Evolutionary conservation across 2,113 vertebrate species (phyloP), one percentile per base, ranked within the genome.

Genomic region (Microtus montanus): DNA sequence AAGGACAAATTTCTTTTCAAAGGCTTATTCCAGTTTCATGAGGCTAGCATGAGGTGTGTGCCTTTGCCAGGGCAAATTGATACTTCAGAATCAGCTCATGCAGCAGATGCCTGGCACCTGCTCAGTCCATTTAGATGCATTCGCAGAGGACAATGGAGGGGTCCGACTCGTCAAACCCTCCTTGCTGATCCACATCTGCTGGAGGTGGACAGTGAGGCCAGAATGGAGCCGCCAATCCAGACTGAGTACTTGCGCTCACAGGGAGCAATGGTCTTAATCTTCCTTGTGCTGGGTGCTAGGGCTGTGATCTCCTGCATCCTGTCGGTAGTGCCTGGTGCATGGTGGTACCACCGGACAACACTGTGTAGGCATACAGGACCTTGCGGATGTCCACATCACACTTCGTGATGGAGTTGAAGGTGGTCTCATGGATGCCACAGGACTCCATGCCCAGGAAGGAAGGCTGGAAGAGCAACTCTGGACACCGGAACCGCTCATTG

Each of bases 61-160:
- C 92, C 93, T 97, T 95, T 98, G 98, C 98, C 98, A 74, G 97
- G 97, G 98, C 98, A 97, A 97, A 98, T 93, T 71, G 90, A 96
- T 88, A 97, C 97, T 97, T 92, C 90, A 86, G 96, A 95, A 95
- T 58, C 87, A 73, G 82, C 95, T 96, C 96, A 83, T 84, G 98
- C 98, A 94, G 98, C 98, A 96, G 92, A 95, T 66, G 96, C 97
- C 15, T 68, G 5, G 79, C 96, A 61, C 94, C 96, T 79, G 97
- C 98, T 87, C 98, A 98, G 98, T 98, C 97, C 91, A 0, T 97
- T 97, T 98, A 99, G 98, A 99, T 99, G 98, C 98, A 99, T 97
- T 99, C 99, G 96, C 98, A 98, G 97, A 99, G 98, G 12, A 99
- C 98, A 19, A 99, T 99, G 97, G 99, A 99, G 2, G 98, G 98